Evolutionary conservation across 2,797 vertebrate genomes (phyloP), one percentile per base, ranked within the genome.

Genomic region (Garrulus glandarius): DNA sequence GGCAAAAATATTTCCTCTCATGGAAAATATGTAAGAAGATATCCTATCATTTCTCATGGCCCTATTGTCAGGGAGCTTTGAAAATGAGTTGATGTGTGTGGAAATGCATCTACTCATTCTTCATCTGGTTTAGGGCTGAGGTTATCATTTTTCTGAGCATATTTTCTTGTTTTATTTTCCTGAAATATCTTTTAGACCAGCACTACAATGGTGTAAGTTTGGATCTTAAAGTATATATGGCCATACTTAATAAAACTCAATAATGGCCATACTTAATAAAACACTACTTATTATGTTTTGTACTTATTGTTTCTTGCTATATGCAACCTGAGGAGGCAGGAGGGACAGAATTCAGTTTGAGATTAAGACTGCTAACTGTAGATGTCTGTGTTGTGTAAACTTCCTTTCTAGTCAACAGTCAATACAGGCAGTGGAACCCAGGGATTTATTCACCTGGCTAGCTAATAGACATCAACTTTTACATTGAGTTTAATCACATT

Each of bases 261-360:
- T 59, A 72, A 72, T 70, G 10, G 2, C 6, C 49, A 43, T 32
- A 50, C 7, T 56, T 80, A 64, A 52, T 55, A 44, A 72, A 84
- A 39, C 15, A 79, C 9, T 44, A n/a, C 8, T 47, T 49, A 37
- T 0, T 82, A 26, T 59, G 3, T 63, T 93, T 64, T 23, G 2
- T 60, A 55, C 15, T 29, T 86, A 29, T 2, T 68, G 13, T 75
- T 92, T 90, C 41, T 52, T 53, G 18, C 8, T 59, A 11, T 34
- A 22, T 1, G 0, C 6, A 68, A 17, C 30, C 10, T 0, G 1
- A 60, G 9, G 34, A 89, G 7, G 7, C 23, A 46, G 30, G n/a
- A 84, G 37, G 57, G n/a, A 61, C 6, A 55, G 24, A 64, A 63
- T 56, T 85, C 6, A 70, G 15, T 53, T n/a, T 64, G 37, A 75